phyloP scores from a whole-genome alignment of 2,113 vertebrate species.

The Rallus limicola region DNA sequence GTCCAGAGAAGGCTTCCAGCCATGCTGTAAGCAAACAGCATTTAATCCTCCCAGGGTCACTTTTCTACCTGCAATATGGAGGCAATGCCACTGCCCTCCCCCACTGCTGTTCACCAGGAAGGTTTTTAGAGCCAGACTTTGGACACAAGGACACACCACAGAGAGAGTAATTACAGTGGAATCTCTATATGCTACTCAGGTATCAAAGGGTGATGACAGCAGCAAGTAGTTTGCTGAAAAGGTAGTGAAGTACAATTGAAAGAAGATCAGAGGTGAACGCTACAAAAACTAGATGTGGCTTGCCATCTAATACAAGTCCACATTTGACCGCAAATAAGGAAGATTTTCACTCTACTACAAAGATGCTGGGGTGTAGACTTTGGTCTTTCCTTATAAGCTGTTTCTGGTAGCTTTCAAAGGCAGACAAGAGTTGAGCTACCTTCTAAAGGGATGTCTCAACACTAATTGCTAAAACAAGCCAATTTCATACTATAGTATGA shows the following conservation, averaged over 20 bases:
- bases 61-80: neutral
- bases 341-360: neutral
- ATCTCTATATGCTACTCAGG: neutral
- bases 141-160: neutral
- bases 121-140: neutral
- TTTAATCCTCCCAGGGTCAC: neutral
- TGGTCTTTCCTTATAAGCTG: neutral
- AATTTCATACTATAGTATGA: neutral
- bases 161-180: neutral
- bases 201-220: neutral
- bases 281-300: neutral
- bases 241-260: neutral
- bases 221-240: neutral
- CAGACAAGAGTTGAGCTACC: neutral
- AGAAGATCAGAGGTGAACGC: neutral
- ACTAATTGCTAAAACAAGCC: neutral
- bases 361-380: neutral
- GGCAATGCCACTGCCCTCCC: neutral
- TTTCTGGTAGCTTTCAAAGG: neutral
- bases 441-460: neutral
- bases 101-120: neutral
- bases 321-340: neutral
- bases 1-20: neutral
- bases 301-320: neutral
- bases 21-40: neutral